Evolutionary conservation across 2,797 vertebrate genomes (phyloP), one percentile per base, ranked within the genome.

Genomic region (Brachyrhaphis roseni): DNA sequence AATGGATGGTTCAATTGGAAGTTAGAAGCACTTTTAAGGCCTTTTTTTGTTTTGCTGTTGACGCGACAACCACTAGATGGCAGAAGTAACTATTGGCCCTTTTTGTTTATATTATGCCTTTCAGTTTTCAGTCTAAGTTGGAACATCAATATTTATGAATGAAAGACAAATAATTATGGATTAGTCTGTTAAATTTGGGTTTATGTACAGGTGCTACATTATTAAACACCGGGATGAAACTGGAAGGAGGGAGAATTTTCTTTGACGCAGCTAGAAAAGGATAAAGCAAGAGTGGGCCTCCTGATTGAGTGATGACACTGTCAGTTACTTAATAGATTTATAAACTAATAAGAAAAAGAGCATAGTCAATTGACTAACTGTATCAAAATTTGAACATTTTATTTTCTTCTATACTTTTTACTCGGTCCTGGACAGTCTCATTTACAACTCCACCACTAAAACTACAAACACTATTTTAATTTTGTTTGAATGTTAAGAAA

Each of bases 41-140:
- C 55, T 82, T 18, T 53, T 51, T 51, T 53, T 15, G 11, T 49
- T 75, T 49, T 87, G 89, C 79, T 85, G 77, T 94, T 18, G 75
- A 64, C 43, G 7, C 75, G 53, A 64, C 36, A 16, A 80, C 92
- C 90, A 87, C 92, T 88, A 92, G 94, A 89, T 94, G 91, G 89
- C 88, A 94, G 88, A 80, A 91, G 88, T 81, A 86, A 92, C 94
- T 91, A 87, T 86, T 72, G 43, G 79, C 75, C 87, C 23, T 79
- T 84, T 82, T 28, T 77, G 53, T 83, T 81, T 51, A 74, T 62
- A 18, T 55, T 49, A 43, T 12, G 74, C 75, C 75, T 84, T 86
- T 72, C 1, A 45, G 77, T 82, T 76, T 78, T 68, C 78, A 20
- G 55, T 79, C 26, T 20, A 36, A 12, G 16, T 80, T 82, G 8